These are phyloP conservation scores for Tanytarsus gracilentus DNA, from an alignment of 2,888 invertebrate genomes.

Conservation along the genomic window DNA sequence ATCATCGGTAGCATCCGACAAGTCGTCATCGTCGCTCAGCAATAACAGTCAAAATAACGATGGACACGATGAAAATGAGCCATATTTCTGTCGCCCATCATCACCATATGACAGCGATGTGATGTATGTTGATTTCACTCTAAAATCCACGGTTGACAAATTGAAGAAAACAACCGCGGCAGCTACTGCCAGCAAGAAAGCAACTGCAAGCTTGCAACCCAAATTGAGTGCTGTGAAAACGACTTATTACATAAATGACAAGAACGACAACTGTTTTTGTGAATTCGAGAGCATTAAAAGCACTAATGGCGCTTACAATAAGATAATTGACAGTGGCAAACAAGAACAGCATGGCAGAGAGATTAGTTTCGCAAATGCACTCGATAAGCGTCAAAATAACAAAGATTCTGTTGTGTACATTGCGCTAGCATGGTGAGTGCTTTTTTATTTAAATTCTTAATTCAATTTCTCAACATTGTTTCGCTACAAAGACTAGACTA, in stretches of 20 bases:
- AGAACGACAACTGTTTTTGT: slow-evolving; percentile 31
- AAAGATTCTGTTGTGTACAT: slow-evolving; percentile 51
- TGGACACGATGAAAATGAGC: not conserved
- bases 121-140: slow-evolving; percentile 43
- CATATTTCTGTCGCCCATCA: not conserved
- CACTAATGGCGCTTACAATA: slow-evolving; percentile 36
- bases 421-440: slow-evolving; percentile 46
- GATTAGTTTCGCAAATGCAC: slow-evolving; percentile 29
- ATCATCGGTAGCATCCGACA: slow-evolving; percentile 12
- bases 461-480: no score
- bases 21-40: slow-evolving; percentile 23
- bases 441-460: not conserved
- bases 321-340: slow-evolving; percentile 31
- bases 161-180: not conserved
- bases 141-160: slow-evolving; percentile 37
- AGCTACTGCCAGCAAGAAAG: not conserved
- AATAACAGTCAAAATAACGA: slow-evolving; percentile 11
- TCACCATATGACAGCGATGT: slow-evolving; percentile 35
- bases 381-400: slow-evolving; percentile 30
- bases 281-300: slow-evolving; percentile 33
- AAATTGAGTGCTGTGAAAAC: slow-evolving; percentile 15
- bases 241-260: slow-evolving; percentile 4
- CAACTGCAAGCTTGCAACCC: not conserved
- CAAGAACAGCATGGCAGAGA: slow-evolving; percentile 30
- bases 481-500: no score